phyloP scores from a whole-genome alignment of 2,797 vertebrate species.

The Oryzias sinensis region DNA sequence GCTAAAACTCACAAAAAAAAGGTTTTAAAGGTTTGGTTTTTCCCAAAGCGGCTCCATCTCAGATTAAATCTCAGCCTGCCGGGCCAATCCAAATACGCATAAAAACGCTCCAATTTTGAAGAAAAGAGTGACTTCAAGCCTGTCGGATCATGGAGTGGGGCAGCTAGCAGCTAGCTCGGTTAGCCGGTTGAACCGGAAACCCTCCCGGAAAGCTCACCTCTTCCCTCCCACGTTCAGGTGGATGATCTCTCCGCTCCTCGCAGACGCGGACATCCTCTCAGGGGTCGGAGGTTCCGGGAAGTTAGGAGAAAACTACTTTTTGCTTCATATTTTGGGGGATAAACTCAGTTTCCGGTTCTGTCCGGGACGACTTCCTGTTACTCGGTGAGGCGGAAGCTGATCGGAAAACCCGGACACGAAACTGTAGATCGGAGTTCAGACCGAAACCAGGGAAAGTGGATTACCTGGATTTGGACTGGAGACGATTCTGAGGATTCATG shows the following conservation, averaged over 20 bases:
- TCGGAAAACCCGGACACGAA: conserved; percentile 12
- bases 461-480: not conserved
- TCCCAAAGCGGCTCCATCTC: no score
- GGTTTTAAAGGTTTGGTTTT: no score
- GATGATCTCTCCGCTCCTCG: conserved; percentile 80
- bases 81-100: no score
- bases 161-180: not conserved
- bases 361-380: conserved; percentile 37
- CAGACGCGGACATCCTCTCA: conserved; percentile 38
- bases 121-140: no score
- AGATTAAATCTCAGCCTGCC: no score
- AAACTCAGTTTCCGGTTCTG: conserved; percentile 9
- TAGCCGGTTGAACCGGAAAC: conserved; percentile 21
- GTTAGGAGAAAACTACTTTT: not conserved
- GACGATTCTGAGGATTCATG: no score
- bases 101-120: no score
- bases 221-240: conserved; percentile 85
- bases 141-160: conserved; percentile 13
- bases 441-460: not conserved
- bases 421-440: not conserved
- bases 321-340: conserved; percentile 37
- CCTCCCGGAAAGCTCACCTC: conserved; percentile 61
- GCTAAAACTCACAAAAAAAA: no score
- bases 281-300: fast-evolving
- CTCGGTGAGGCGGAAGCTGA: not conserved